These are phyloP conservation scores for Dryadula phaetusa DNA, from an alignment of 2,888 invertebrate genomes.

Conservation along the genomic window DNA sequence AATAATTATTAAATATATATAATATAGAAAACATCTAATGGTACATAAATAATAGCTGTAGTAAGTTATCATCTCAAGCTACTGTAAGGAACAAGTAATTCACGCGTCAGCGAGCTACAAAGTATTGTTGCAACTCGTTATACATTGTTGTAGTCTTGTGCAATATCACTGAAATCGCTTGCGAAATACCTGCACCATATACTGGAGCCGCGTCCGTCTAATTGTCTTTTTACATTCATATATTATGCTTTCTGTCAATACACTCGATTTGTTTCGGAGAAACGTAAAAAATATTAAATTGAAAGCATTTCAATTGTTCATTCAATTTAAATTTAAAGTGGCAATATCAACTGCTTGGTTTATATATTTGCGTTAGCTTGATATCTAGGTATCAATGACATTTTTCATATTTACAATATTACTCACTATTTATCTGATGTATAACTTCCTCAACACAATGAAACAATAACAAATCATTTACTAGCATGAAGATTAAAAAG, in stretches of 20 bases:
- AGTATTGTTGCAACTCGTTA: constrained; percentile 64
- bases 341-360: not conserved
- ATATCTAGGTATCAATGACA: not conserved
- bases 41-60: not conserved
- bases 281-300: constrained; percentile 9
- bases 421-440: constrained; percentile 25
- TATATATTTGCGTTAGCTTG: not conserved
- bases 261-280: constrained; percentile 43
- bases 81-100: constrained; percentile 17
- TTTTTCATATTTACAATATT: not conserved
- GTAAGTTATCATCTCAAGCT: constrained; percentile 13
- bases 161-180: constrained; percentile 78
- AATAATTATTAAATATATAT: constrained; percentile 7
- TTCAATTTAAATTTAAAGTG: not conserved
- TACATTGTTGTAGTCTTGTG: constrained; percentile 78
- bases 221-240: constrained; percentile 63
- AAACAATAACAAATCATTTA: constrained; percentile 12
- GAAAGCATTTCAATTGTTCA: not conserved
- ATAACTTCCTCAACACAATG: constrained; percentile 16
- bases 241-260: constrained; percentile 57
- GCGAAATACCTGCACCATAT: constrained; percentile 57
- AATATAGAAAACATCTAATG: not conserved
- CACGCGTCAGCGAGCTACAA: constrained; percentile 45
- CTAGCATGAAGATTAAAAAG: not conserved
- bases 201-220: constrained; percentile 65